These are phyloP conservation scores for Polyommatus iphigenia DNA, from an alignment of 2,888 invertebrate genomes.

Conservation along the genomic window DNA sequence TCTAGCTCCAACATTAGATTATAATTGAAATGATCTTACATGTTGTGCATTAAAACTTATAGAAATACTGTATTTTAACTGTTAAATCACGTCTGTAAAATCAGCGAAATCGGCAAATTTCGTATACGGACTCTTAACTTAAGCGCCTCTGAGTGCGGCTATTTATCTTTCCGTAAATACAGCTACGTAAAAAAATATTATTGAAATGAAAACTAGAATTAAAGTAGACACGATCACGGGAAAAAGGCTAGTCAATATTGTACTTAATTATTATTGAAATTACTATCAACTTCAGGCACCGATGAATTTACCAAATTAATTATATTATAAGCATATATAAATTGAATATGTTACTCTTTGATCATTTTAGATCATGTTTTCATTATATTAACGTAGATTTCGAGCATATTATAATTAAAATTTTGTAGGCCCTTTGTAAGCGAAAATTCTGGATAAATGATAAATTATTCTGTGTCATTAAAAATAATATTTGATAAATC, in stretches of 20 bases:
- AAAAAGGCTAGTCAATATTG: not conserved
- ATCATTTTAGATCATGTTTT: not conserved
- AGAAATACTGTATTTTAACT: too few relatives aligned
- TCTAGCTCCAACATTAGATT: too few relatives aligned
- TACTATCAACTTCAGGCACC: not conserved
- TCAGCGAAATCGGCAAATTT: too few relatives aligned
- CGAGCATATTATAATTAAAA: not conserved
- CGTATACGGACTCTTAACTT: too few relatives aligned
- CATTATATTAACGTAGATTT: not conserved
- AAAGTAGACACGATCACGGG: not conserved
- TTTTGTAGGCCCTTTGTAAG: not conserved
- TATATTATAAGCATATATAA: not conserved
- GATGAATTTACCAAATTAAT: not conserved
- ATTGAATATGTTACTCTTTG: not conserved
- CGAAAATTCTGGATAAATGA: not conserved
- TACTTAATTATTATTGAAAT: not conserved
- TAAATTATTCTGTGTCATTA: not conserved
- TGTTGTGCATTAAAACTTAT: too few relatives aligned
- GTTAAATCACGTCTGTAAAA: too few relatives aligned
- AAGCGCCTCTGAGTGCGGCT: not conserved
- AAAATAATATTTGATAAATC: not conserved
- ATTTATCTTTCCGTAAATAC: too few relatives aligned
- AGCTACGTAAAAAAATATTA: not conserved
- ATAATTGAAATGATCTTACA: too few relatives aligned
- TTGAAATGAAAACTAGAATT: not conserved